phyloP scores from a whole-genome alignment of 2,888 invertebrate genomes.

The Chymomyza fuscimana region DNA sequence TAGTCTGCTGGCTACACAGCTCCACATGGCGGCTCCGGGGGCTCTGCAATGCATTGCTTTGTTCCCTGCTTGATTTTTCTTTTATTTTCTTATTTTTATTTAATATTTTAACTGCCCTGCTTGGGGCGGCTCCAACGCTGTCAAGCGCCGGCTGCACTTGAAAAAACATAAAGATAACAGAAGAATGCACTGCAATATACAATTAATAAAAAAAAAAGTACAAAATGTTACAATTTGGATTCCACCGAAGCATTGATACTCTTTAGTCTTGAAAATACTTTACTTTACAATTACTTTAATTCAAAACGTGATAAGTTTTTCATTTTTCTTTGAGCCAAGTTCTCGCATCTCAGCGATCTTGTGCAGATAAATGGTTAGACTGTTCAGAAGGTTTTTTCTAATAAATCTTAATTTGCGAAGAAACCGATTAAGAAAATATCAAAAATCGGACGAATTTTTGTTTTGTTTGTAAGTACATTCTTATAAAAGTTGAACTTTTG shows the following conservation, averaged over 20 bases:
- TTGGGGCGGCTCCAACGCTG: neutral
- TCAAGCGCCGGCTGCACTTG: slow-evolving; percentile 48
- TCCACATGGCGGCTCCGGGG: neutral
- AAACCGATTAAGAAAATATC: too few species aligned
- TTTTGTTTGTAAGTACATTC: too few species aligned
- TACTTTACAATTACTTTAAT: too few species aligned
- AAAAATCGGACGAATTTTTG: too few species aligned
- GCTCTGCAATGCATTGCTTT: slow-evolving; percentile 41
- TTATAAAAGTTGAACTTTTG: too few species aligned
- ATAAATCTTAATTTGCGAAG: too few species aligned
- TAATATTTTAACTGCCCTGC: slow-evolving; percentile 5
- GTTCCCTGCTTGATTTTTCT: too few species aligned
- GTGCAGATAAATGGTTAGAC: too few species aligned
- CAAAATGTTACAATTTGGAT: slow-evolving; percentile 25
- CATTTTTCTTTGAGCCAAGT: too few species aligned
- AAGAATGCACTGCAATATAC: slow-evolving; percentile 7
- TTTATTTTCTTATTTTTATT: neutral
- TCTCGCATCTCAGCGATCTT: too few species aligned
- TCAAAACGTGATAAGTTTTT: too few species aligned
- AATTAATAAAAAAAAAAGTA: slow-evolving; percentile 2
- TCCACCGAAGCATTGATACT: slow-evolving; percentile 19
- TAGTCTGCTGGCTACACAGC: neutral
- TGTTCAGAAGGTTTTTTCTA: too few species aligned
- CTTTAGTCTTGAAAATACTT: neutral
- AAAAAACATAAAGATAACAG: slow-evolving; percentile 24